Evolutionary conservation across 2,113 vertebrate genomes (phyloP).

Genomic region (Chunga burmeisteri): DNA sequence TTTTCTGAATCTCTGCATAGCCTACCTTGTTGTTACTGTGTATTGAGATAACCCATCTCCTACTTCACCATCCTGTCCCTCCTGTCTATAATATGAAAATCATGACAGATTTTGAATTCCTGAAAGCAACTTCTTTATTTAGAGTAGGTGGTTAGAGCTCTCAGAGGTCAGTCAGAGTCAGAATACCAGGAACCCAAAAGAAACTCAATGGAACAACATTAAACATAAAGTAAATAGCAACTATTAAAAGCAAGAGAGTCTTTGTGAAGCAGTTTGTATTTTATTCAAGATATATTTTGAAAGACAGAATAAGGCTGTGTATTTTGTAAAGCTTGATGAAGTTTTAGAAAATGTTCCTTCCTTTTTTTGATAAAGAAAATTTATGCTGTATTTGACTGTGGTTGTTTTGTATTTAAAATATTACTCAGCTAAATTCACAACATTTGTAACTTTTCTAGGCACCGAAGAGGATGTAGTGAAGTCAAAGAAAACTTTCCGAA

Average conservation of each 20-base stretch:
- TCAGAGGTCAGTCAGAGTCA: not conserved
- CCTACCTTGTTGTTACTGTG: not conserved
- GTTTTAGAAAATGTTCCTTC: not conserved
- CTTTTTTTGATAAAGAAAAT: not conserved
- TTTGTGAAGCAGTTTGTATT: not conserved
- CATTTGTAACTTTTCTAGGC: slow-evolving; percentile 69
- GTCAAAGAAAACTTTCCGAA: slow-evolving; percentile 84
- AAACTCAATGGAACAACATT: not conserved
- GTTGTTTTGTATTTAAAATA: not conserved
- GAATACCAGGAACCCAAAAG: not conserved
- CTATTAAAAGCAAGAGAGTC: slow-evolving; percentile 23
- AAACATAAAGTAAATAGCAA: not conserved
- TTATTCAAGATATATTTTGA: not conserved
- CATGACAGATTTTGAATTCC: not conserved
- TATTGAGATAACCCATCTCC: not conserved
- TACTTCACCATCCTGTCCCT: not conserved
- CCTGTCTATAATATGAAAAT: not conserved
- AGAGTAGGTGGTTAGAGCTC: not conserved
- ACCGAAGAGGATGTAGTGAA: slow-evolving; percentile 84
- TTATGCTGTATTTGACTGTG: not conserved
- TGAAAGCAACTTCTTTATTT: not conserved
- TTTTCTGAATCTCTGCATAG: not conserved
- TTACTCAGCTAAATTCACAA: not conserved
- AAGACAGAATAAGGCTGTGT: not conserved
- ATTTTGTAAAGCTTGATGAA: not conserved